Evolutionary conservation across 2,113 vertebrate genomes (phyloP).

Genomic region (Thryonomys swinderianus): DNA sequence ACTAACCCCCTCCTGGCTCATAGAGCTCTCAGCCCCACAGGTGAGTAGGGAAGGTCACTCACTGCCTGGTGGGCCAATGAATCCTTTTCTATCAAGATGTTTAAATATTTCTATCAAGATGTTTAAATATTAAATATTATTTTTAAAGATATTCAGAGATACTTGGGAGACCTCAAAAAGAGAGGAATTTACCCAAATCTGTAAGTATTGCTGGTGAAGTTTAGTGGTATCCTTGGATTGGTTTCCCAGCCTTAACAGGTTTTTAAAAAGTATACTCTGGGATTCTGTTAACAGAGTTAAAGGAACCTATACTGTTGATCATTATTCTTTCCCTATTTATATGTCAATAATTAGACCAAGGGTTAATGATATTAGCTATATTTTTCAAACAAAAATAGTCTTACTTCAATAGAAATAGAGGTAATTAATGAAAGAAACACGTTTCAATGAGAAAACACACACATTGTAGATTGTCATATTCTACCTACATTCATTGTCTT

Average conservation of each 20-base stretch:
- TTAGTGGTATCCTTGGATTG: not conserved
- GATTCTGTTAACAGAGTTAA: not conserved
- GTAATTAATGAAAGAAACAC: not conserved
- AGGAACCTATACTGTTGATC: not conserved
- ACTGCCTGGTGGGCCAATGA: not conserved
- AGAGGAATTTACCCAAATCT: not conserved
- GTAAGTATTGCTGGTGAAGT: not conserved
- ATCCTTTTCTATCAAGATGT: not conserved
- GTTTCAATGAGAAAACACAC: not conserved
- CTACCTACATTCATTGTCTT: not conserved
- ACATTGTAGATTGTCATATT: not conserved
- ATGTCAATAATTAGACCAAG: not conserved
- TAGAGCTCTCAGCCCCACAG: not conserved
- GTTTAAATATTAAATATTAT: not conserved
- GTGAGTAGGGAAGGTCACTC: not conserved
- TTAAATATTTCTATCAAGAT: too few species aligned
- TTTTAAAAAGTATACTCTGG: constrained; percentile 16
- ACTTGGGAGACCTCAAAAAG: not conserved
- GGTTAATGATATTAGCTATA: not conserved
- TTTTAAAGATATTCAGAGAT: not conserved
- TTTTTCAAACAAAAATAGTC: constrained; percentile 25
- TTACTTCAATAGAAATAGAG: not conserved
- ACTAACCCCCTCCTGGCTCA: not conserved
- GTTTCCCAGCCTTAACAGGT: not conserved
- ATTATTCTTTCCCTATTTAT: not conserved